Evolutionary conservation across 1,140 invertebrate species (phyloP), one percentile per base, ranked within the genome.

Genomic region (Cylas formicarius): DNA sequence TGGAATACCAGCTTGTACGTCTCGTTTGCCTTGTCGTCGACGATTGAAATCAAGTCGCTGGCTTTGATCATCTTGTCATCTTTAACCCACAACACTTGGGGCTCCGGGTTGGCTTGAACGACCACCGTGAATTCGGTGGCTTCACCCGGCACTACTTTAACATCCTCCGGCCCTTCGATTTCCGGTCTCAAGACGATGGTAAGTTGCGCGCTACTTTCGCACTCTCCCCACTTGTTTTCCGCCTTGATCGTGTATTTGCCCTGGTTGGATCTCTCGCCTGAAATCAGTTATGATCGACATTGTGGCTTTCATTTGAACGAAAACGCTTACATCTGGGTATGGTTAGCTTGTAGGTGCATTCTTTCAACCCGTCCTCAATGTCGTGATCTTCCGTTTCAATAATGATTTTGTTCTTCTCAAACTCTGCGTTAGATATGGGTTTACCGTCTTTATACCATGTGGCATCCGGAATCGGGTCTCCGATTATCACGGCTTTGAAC

Each of bases 161-260:
- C 62, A 60, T 89, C 83, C 49, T 80, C 77, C 8, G 88, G 74
- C 1, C 76, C 75, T 32, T 81, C 73, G 26, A 90, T 80, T 67
- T 86, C 79, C 0, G 86, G 86, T 47, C 78, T 71, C 8, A 86
- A 67, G 1, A 88, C 63, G 19, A 91, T 78, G 57, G 83, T 82
- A 9, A 90, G 68, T 13, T 77, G 72, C 9, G 82, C 82, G 32
- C 75, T 78, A 32, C 77, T 75, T 56, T 79, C 75, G 14, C 73
- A 73, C 42, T 83, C 72, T 3, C 86, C 87, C 60, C 80, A 81
- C 55, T 86, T 79, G 65, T 91, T 91, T 50, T 76, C 77, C 0
- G 84, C 78, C 57, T 78, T 74, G n/a, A 91, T 67, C 1, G 76
- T 79, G 63, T 91, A 94, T 31, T 79, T 75, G 2, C 90, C 90